Evolutionary conservation across 2,113 vertebrate genomes (phyloP).

Genomic region (Candoia aspera): DNA sequence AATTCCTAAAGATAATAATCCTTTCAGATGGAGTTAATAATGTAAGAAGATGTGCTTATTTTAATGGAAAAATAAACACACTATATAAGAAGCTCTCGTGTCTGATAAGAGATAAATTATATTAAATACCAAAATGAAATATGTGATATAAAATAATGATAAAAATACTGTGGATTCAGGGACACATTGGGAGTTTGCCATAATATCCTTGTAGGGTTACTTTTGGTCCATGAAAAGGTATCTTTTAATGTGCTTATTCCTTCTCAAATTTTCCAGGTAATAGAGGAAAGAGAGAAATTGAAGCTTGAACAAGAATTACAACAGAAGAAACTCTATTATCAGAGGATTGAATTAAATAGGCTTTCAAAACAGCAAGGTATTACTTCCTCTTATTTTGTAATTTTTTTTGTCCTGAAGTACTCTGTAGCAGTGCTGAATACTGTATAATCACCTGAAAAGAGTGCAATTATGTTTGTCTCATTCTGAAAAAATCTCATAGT

Average conservation of each 20-base stretch:
- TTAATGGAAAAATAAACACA: neutral
- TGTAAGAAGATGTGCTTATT: neutral
- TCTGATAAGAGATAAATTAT: neutral
- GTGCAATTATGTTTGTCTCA: neutral
- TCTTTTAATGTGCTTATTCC: constrained; percentile 43
- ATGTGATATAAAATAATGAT: neutral
- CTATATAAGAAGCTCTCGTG: neutral
- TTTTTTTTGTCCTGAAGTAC: neutral
- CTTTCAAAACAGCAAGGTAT: constrained; percentile 94
- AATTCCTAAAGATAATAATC: neutral
- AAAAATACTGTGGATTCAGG: neutral
- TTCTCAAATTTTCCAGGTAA: constrained; percentile 78
- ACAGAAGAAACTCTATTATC: constrained; percentile 89
- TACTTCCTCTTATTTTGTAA: neutral
- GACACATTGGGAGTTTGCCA: neutral
- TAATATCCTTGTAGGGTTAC: constrained; percentile 5
- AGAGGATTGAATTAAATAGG: constrained; percentile 90
- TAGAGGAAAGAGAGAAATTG: constrained; percentile 88
- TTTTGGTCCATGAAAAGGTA: constrained; percentile 28
- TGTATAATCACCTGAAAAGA: neutral
- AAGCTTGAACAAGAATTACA: constrained; percentile 81
- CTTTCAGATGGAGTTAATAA: neutral
- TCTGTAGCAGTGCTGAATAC: neutral
- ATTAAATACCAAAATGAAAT: neutral
- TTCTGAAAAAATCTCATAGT: constrained; percentile 13